A percentile compares a stretch with the other conserved stretches of the same genome.
phyloP scores from a whole-genome alignment of 2,888 invertebrate species.

The Perithous albicinctus region DNA sequence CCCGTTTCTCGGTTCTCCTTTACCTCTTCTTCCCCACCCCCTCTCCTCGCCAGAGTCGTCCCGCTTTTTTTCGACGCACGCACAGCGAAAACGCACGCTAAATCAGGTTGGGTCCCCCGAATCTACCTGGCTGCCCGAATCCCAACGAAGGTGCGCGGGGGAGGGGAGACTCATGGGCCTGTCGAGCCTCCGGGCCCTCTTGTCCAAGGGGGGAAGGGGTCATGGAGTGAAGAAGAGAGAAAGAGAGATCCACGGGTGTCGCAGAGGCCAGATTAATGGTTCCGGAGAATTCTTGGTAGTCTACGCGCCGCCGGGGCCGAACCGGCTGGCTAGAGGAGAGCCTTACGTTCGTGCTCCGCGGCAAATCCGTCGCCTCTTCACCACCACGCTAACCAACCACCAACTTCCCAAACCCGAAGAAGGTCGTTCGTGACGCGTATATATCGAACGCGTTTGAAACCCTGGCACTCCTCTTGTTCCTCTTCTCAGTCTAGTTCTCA shows the following conservation, averaged over 20 bases:
- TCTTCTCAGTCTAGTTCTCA: constrained; percentile 3
- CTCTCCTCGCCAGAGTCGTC: constrained; percentile 9
- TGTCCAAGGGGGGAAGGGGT: constrained; percentile 25
- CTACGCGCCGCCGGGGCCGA: constrained; percentile 66
- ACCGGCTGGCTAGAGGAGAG: constrained; percentile 57
- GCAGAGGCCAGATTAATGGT: constrained; percentile 83
- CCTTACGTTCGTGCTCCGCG: constrained; percentile 46
- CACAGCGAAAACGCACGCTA: constrained; percentile 36
- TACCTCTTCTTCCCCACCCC: background rate
- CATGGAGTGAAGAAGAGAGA: constrained; percentile 55
- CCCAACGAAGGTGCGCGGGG: constrained; percentile 46
- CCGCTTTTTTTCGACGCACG: constrained; percentile 8
- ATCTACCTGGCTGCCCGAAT: constrained; percentile 69
- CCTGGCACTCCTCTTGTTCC: constrained; percentile 15
- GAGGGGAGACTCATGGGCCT: constrained; percentile 27
- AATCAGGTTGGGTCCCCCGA: constrained; percentile 70
- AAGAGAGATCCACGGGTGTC: constrained; percentile 77
- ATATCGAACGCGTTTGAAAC: constrained; percentile 34
- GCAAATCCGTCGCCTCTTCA: constrained; percentile 66
- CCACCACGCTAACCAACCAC: background rate
- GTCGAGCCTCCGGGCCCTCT: constrained; percentile 36
- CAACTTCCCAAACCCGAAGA: constrained; percentile 57
- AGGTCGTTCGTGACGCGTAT: constrained; percentile 70
- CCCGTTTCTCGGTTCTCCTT: constrained; percentile 25
- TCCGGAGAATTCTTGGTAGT: constrained; percentile 81